Conservation (phyloP, 2,888 invertebrate genomes). For the Philereme vetulata region DNA sequence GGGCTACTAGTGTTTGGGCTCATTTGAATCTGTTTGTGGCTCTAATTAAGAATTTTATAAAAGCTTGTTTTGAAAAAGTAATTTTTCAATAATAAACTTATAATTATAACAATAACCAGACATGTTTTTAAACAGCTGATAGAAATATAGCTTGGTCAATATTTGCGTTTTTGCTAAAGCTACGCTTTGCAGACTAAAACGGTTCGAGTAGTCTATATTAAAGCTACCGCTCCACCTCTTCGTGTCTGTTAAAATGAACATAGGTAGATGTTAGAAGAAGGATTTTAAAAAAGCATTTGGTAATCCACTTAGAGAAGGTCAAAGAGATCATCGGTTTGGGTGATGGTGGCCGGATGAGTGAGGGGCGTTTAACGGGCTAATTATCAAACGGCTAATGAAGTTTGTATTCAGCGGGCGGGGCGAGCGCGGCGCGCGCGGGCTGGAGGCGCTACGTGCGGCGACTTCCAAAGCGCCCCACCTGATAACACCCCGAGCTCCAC, state of each 20-base stretch:
- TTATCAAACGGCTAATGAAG: constrained; percentile 85
- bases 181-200: not conserved
- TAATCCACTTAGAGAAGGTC: constrained; percentile 35
- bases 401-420: constrained; percentile 82
- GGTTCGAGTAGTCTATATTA: not conserved
- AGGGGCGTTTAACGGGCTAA: constrained; percentile 83
- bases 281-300: constrained; percentile 31
- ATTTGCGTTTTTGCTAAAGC: not conserved
- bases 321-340: constrained; percentile 55
- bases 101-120: not conserved
- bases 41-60: no score
- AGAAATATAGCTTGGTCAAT: not conserved
- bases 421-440: constrained; percentile 63
- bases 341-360: constrained; percentile 69
- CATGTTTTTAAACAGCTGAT: not conserved
- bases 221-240: not conserved
- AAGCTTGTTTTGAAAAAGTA: no score
- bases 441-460: constrained; percentile 74
- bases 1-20: no score
- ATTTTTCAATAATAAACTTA: no score
- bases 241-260: constrained; percentile 5
- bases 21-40: no score
- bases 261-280: constrained; percentile 6
- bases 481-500: constrained; percentile 80
- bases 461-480: constrained; percentile 79